A percentile compares a stretch with the other conserved stretches of the same genome.
phyloP scores from a whole-genome alignment of 2,888 invertebrate genomes.

The Brenthis ino region DNA sequence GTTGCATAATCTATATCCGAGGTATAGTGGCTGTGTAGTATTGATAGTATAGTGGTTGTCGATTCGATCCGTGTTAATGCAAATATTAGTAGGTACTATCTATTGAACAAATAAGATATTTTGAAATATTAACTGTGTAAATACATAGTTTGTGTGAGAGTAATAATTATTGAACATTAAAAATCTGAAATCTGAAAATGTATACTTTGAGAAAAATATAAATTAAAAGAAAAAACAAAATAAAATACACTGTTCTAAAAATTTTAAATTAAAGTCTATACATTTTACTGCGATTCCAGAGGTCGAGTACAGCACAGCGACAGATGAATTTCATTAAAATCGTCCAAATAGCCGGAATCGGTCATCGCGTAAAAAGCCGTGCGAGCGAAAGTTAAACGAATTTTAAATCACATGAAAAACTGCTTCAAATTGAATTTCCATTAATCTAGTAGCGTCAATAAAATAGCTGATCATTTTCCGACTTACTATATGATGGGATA shows the following conservation, averaged over 20 bases:
- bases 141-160: no score
- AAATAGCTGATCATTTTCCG: conserved; percentile 19
- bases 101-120: no score
- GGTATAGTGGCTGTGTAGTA: no score
- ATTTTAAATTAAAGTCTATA: background rate
- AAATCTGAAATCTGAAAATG: no score
- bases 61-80: no score
- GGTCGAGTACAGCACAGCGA: conserved; percentile 21
- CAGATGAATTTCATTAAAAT: conserved; percentile 43
- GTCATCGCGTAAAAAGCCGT: conserved; percentile 37
- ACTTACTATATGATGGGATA: background rate
- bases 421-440: conserved; percentile 26
- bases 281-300: background rate
- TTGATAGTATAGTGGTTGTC: no score
- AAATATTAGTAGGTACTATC: no score
- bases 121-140: no score
- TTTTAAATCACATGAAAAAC: conserved; percentile 30
- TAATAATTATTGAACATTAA: no score
- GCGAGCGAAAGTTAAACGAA: conserved; percentile 27
- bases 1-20: no score
- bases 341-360: conserved; percentile 32
- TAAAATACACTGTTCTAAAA: background rate
- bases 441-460: conserved; percentile 21
- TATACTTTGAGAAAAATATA: no score
- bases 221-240: no score